Conservation (phyloP, 2,888 invertebrate genomes). For the Zaprionus bogoriensis region DNA sequence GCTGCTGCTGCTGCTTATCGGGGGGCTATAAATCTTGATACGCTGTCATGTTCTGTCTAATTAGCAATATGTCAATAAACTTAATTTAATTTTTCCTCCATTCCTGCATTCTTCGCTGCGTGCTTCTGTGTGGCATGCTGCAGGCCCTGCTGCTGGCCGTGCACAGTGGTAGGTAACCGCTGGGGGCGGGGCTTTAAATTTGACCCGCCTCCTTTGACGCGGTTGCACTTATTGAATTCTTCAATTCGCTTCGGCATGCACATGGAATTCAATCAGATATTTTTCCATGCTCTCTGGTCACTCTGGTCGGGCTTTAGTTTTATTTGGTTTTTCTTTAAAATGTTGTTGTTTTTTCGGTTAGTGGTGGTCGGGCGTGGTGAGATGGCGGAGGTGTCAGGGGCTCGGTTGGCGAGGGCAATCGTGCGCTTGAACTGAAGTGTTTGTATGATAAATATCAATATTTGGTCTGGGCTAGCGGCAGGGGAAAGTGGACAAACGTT, state of each 20-base stretch:
- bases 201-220: conserved; percentile 10
- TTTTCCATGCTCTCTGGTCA: conserved; percentile 5
- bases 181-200: conserved; percentile 31
- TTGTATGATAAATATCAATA: background rate
- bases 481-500: too few relatives aligned
- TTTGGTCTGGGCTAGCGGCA: background rate
- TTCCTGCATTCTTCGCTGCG: background rate
- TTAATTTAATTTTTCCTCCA: conserved; percentile 73
- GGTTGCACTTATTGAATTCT: conserved; percentile 44
- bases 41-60: conserved; percentile 82
- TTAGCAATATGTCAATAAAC: conserved; percentile 82
- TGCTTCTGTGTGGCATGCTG: conserved; percentile 42
- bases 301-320: background rate
- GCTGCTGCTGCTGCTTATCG: conserved; percentile 64
- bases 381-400: background rate
- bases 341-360: background rate
- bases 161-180: conserved; percentile 2
- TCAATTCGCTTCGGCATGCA: conserved; percentile 25
- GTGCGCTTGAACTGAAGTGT: background rate
- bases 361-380: background rate
- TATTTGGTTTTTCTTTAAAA: background rate
- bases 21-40: conserved; percentile 81
- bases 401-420: background rate
- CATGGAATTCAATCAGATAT: conserved; percentile 24
- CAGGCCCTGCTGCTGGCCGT: background rate